Conservation (phyloP, 1,140 invertebrate species). For the Scaptomyza pallida region DNA sequence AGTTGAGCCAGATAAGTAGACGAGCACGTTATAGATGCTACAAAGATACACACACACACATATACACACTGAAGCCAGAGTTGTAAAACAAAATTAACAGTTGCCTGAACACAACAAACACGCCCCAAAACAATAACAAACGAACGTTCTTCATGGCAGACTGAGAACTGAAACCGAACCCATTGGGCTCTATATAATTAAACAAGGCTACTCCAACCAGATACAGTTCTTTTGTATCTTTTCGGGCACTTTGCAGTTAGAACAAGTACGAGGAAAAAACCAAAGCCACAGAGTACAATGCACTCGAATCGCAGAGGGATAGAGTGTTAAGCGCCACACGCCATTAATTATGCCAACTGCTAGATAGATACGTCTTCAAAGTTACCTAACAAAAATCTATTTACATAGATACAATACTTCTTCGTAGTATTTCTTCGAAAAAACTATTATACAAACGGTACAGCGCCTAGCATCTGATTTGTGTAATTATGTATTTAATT, state of each 20-base stretch:
- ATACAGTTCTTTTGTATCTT: slow-evolving; percentile 20
- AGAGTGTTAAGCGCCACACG: slow-evolving; percentile 68
- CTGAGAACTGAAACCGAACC: slow-evolving; percentile 21
- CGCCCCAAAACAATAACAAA: slow-evolving; percentile 46
- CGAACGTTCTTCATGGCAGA: slow-evolving; percentile 1
- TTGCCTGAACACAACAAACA: slow-evolving; percentile 72
- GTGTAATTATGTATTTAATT: slow-evolving; percentile 49
- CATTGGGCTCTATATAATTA: slow-evolving; percentile 75
- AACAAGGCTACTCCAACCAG: slow-evolving; percentile 49
- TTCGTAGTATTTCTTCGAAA: too few relatives aligned
- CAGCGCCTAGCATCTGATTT: slow-evolving; percentile 27
- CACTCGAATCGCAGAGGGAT: slow-evolving; percentile 43
- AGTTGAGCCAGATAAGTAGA: slow-evolving; percentile 53
- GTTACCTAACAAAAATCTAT: slow-evolving; percentile 50
- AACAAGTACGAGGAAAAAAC: slow-evolving; percentile 52
- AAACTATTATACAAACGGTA: slow-evolving; percentile 19
- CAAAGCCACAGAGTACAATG: slow-evolving; percentile 65
- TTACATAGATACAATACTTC: slow-evolving; percentile 44
- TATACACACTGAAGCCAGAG: slow-evolving; percentile 27
- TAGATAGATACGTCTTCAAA: not conserved
- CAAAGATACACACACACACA: slow-evolving; percentile 46
- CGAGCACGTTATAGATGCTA: slow-evolving; percentile 67
- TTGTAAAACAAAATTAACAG: slow-evolving; percentile 81
- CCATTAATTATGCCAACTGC: slow-evolving; percentile 72
- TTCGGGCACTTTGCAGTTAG: slow-evolving; percentile 68